Conservation (phyloP, 2,113 vertebrate genomes). For the Stercorarius parasiticus region DNA sequence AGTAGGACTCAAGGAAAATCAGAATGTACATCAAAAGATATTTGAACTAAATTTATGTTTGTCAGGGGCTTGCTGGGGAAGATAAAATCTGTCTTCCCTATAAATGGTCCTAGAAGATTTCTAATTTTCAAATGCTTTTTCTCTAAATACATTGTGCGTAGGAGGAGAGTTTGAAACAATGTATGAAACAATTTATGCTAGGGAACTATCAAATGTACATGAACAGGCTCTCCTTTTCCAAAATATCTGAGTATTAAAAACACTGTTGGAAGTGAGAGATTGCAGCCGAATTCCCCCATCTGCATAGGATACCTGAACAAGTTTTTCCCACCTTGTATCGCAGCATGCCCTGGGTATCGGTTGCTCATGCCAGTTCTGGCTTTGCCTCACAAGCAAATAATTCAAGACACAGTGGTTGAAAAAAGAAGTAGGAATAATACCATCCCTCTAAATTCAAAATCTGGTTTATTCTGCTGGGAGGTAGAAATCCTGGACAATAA, state of each 20-base stretch:
- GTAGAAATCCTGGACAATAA: neutral
- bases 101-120: neutral
- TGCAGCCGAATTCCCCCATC: neutral
- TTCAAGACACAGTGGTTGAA: neutral
- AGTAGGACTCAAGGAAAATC: neutral
- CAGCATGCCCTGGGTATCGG: neutral
- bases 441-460: neutral
- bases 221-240: neutral
- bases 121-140: neutral
- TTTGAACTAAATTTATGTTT: neutral
- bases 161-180: fast-evolving
- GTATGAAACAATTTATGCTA: neutral
- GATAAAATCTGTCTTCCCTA: neutral
- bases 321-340: neutral
- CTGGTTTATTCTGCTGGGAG: neutral
- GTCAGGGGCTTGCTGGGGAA: neutral
- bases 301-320: neutral
- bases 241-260: neutral
- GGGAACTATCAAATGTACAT: neutral
- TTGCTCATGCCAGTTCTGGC: neutral
- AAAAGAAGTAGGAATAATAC: neutral
- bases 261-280: neutral
- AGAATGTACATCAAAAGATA: neutral
- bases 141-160: neutral
- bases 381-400: neutral